Evolutionary conservation across 37 sponge, comb jelly and placozoan species (phyloP), one percentile per base, ranked within the genome.

Genomic region (Lycopodina hypogea): DNA sequence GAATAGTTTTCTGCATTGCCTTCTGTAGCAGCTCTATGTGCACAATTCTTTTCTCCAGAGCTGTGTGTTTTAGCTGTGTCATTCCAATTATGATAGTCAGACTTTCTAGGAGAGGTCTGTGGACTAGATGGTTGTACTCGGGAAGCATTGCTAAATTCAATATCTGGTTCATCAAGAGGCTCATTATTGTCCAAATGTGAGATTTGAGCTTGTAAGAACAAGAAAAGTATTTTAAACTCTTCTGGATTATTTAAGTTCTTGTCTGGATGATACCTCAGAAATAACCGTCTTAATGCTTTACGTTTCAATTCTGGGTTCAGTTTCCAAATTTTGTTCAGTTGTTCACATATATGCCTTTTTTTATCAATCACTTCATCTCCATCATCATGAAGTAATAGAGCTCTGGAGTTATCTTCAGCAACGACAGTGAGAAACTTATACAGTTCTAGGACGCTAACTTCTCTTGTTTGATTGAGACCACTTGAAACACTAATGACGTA

Each of bases 221-320:
- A 76, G 68, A 82, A 88, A 21, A 78, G 78, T 39, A 76, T 74
- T 78, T 82, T 79, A 40, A 75, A 67, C 22, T 78, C 30, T 19
- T 75, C 51, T 12, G 53, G 50, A 19, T 65, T 64, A 18, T 78
- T 53, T 34, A 56, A 74, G 29, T 86, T 86, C 40, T 78, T 82
- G 63, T 82, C 88, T n/a, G 88, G 83, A 71, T 88, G 88, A 56
- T 73, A 82, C 37, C 71, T 76, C 26, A 82, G 74, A 45, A 72
- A 88, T 37, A 88, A 23, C 14, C 88, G 81, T 1, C 28, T 34
- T 9, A 88, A 30, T 21, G 88, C 83, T 53, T 52, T 77, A 1
- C 23, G 69, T 11, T 48, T 58, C 6, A 80, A 68, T 26, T 76
- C 62, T 38, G 61, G 33, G 7, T 32, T 28, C 3, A 86, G 76